Evolutionary conservation across 2,888 invertebrate species (phyloP).

Genomic region (Oscheius sp.): DNA sequence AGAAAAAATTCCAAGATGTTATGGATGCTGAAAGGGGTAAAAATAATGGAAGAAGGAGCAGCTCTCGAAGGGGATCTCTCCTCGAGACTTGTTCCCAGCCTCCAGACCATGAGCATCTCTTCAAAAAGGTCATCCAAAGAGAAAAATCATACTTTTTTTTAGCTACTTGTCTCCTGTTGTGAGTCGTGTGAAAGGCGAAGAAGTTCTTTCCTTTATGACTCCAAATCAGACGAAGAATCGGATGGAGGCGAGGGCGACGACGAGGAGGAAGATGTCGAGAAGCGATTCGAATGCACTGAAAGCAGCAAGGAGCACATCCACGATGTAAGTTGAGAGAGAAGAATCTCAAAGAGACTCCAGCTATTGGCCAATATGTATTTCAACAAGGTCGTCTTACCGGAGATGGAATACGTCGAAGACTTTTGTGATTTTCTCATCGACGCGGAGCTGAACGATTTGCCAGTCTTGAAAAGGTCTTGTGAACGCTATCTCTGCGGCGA

Average conservation of each 20-base stretch:
- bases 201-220: constrained; percentile 53
- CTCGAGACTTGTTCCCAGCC: constrained; percentile 15
- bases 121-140: constrained; percentile 62
- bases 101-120: constrained; percentile 47
- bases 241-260: constrained; percentile 27
- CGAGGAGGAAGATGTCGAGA: constrained; percentile 47
- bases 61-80: constrained; percentile 13
- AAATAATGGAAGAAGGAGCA: not conserved
- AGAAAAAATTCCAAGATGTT: constrained; percentile 53
- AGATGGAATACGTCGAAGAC: constrained; percentile 69
- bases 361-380: constrained; percentile 67
- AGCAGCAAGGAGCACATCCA: constrained; percentile 67
- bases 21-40: constrained; percentile 47
- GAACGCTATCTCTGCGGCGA: constrained; percentile 69
- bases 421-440: constrained; percentile 63
- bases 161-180: constrained; percentile 66
- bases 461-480: constrained; percentile 67
- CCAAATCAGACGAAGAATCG: constrained; percentile 33
- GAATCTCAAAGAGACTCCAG: constrained; percentile 29
- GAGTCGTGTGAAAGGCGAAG: constrained; percentile 67
- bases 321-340: constrained; percentile 52
- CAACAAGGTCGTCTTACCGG: constrained; percentile 66
- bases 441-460: constrained; percentile 69
- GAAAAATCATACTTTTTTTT: constrained; percentile 15
- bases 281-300: constrained; percentile 63